Evolutionary conservation across 2,797 vertebrate species (phyloP).

Genomic region (Poecile montanus): DNA sequence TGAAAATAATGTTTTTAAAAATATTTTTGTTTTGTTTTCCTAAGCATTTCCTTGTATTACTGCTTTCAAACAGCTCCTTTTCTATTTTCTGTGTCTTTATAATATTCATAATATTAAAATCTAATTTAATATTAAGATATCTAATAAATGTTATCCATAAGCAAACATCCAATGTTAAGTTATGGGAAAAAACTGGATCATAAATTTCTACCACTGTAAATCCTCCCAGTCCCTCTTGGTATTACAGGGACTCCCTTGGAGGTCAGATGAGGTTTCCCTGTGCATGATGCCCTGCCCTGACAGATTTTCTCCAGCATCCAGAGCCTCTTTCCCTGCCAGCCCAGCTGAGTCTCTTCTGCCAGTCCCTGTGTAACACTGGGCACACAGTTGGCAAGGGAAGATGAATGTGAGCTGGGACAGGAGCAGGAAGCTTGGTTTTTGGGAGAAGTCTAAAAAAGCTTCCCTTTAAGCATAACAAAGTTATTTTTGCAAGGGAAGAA

Average conservation of each 20-base stretch:
- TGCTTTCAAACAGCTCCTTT: background rate
- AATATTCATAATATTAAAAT: background rate
- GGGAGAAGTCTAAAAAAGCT: background rate
- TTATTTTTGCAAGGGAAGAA: background rate
- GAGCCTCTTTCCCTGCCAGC: background rate
- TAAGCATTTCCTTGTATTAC: background rate
- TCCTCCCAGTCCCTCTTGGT: background rate
- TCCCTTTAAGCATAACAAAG: background rate
- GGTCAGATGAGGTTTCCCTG: background rate
- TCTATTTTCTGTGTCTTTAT: background rate
- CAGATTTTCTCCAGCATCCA: background rate
- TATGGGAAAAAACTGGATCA: background rate
- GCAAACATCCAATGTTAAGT: background rate
- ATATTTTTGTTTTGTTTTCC: accelerated
- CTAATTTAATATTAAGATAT: too few species aligned
- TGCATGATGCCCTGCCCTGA: background rate
- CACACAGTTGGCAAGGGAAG: background rate
- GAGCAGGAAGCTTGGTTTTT: background rate
- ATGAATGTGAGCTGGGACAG: background rate
- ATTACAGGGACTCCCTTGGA: background rate
- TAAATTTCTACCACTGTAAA: background rate
- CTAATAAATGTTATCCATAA: background rate
- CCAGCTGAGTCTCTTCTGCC: background rate
- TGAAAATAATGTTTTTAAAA: background rate
- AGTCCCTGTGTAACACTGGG: background rate